phyloP scores from a whole-genome alignment of 2,113 vertebrate genomes.

The Nanorana parkeri region DNA sequence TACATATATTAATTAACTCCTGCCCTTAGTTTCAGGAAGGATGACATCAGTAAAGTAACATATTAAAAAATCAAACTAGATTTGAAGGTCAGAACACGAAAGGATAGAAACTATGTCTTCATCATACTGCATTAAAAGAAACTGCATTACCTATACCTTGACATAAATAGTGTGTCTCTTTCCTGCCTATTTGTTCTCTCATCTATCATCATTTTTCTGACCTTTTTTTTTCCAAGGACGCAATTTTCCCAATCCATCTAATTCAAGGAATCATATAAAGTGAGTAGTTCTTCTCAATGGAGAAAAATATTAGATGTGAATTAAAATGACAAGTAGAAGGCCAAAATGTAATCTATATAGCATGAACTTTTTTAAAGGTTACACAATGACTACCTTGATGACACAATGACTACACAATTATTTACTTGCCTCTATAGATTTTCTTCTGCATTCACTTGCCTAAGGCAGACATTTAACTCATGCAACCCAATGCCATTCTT shows the following conservation, averaged over 20 bases:
- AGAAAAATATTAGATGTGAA: slow-evolving; percentile 40
- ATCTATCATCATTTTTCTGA: slow-evolving; percentile 38
- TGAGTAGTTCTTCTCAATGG: slow-evolving; percentile 24
- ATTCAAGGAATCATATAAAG: slow-evolving; percentile 46
- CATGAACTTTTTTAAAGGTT: slow-evolving; percentile 49
- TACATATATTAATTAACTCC: not conserved
- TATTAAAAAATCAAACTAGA: slow-evolving; percentile 15
- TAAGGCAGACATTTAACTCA: slow-evolving; percentile 25
- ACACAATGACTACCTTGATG: slow-evolving; percentile 29
- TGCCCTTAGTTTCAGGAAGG: not conserved
- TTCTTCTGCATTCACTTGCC: slow-evolving; percentile 17
- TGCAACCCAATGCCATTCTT: not conserved
- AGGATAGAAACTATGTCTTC: slow-evolving; percentile 30
- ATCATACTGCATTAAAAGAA: slow-evolving; percentile 32
- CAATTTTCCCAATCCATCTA: slow-evolving; percentile 43
- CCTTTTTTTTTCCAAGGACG: slow-evolving; percentile 45
- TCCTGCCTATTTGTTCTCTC: slow-evolving; percentile 3
- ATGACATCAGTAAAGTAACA: not conserved
- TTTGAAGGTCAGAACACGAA: slow-evolving; percentile 27
- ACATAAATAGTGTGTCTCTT: slow-evolving; percentile 44
- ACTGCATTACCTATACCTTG: slow-evolving; percentile 23
- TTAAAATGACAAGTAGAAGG: slow-evolving; percentile 42
- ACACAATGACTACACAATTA: slow-evolving; percentile 49
- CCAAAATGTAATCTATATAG: slow-evolving; percentile 46
- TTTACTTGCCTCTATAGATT: slow-evolving; percentile 36